These are phyloP conservation scores for Helogale parvula DNA, from an alignment of 2,113 vertebrate genomes.

Conservation along the genomic window DNA sequence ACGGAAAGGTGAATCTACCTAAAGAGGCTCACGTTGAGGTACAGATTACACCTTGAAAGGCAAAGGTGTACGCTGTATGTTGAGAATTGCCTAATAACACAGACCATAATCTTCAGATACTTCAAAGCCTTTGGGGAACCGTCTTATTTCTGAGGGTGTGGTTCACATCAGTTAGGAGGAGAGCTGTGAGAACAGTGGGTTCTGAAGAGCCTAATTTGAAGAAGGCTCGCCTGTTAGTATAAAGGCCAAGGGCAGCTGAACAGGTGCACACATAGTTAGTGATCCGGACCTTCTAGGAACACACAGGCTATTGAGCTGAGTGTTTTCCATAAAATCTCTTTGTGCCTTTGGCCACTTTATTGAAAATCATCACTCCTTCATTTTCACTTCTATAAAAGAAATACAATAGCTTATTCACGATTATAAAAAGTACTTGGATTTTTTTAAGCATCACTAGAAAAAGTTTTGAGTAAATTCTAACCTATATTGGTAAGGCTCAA, in stretches of 20 bases:
- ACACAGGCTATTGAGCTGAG: neutral
- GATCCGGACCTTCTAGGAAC: neutral
- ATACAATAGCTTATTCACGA: neutral
- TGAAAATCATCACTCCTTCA: neutral
- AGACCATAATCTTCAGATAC: neutral
- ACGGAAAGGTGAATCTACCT: neutral
- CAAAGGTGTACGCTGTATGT: neutral
- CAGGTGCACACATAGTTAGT: neutral
- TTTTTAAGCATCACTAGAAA: neutral
- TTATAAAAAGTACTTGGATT: neutral
- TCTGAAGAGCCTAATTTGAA: neutral
- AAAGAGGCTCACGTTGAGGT: neutral
- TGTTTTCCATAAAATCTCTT: neutral
- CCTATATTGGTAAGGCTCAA: neutral
- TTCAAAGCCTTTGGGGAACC: neutral
- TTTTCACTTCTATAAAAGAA: slow-evolving; percentile 7
- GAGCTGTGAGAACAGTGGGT: neutral
- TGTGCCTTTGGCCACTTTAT: neutral
- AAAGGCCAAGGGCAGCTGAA: neutral
- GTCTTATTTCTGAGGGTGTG: neutral
- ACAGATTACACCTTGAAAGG: neutral
- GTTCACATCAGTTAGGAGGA: neutral
- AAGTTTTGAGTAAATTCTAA: neutral
- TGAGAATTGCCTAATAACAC: neutral
- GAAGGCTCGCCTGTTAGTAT: neutral